Evolutionary conservation across 2,888 invertebrate species (phyloP).

Genomic region (Subacronicta megacephala): DNA sequence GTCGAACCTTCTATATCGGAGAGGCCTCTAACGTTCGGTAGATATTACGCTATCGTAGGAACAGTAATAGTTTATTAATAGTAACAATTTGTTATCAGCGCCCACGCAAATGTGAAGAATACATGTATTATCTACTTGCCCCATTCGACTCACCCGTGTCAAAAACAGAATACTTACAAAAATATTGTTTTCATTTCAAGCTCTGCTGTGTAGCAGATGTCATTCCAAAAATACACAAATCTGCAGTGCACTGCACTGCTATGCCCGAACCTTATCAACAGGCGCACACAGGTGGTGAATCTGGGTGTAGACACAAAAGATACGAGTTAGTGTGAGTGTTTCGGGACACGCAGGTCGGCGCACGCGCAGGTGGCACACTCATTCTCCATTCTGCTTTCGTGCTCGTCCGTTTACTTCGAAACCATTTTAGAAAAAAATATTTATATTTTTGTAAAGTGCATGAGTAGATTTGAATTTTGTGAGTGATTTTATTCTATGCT

Average conservation of each 20-base stretch:
- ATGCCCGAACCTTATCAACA: conserved; percentile 37
- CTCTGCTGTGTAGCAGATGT: conserved; percentile 31
- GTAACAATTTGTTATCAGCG: background rate
- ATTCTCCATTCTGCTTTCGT: conserved; percentile 44
- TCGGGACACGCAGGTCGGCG: conserved; percentile 43
- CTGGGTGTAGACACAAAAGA: conserved; percentile 10
- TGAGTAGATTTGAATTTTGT: conserved; percentile 1
- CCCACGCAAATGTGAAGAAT: background rate
- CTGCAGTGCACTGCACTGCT: conserved; percentile 25
- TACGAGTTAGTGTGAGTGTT: conserved; percentile 42
- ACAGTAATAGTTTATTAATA: background rate
- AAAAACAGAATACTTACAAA: background rate
- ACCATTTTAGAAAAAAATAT: conserved; percentile 6
- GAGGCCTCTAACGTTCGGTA: background rate
- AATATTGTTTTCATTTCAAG: conserved; percentile 15
- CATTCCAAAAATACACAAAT: conserved; percentile 34
- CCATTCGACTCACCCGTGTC: background rate
- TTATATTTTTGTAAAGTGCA: conserved; percentile 16
- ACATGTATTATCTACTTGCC: background rate
- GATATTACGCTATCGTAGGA: too few species aligned
- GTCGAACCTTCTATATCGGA: background rate
- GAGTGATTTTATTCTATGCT: background rate
- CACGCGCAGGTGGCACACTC: conserved; percentile 47
- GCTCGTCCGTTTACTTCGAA: conserved; percentile 26
- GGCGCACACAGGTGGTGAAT: conserved; percentile 14